Evolutionary conservation across 2,888 invertebrate species (phyloP).

Genomic region (Drepanosiphum platanoidis): DNA sequence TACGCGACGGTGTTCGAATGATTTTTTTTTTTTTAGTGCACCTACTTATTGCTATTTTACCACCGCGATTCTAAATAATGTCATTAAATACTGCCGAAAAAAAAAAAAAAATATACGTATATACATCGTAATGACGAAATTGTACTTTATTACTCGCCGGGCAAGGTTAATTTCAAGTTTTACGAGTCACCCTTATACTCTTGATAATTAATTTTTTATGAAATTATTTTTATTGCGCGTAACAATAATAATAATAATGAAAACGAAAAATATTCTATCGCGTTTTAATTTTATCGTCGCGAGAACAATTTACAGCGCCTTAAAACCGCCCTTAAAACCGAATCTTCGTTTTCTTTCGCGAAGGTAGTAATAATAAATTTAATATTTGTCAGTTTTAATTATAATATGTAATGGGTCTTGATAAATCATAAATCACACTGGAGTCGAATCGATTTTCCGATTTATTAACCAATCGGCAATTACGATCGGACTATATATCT

Average conservation of each 20-base stretch:
- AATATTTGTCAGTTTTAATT: background rate
- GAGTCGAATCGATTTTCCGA: no score
- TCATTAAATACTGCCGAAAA: conserved; percentile 3
- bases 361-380: background rate
- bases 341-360: background rate
- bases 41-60: conserved; percentile 13
- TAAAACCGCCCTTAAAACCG: background rate
- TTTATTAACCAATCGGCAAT: no score
- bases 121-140: conserved; percentile 1
- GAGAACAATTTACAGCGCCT: background rate
- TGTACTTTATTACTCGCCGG: background rate
- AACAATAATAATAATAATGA: no score
- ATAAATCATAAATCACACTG: no score
- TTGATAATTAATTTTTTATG: conserved; percentile 19
- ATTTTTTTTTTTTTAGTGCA: conserved; percentile 24
- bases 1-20: background rate
- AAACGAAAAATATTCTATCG: background rate
- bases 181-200: conserved; percentile 9
- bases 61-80: conserved; percentile 4
- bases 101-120: no score
- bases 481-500: no score
- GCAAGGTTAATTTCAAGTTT: background rate
- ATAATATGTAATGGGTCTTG: background rate
- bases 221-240: background rate
- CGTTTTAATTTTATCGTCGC: background rate